Evolutionary conservation across 1,140 invertebrate species (phyloP).

Genomic region (Drosophila ercepeae): DNA sequence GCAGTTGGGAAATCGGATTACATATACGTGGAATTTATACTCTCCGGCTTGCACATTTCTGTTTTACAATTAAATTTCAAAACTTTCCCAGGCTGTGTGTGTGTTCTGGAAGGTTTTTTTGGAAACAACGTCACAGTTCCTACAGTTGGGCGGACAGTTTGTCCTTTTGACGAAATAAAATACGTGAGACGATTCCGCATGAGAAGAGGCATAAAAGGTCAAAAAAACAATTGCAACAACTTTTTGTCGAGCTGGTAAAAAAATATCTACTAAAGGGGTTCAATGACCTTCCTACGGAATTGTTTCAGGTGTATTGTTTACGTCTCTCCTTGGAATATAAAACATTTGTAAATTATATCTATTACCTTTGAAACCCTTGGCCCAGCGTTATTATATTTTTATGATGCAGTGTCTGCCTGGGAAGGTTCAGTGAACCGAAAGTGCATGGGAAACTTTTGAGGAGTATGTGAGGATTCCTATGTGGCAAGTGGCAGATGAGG

Average conservation of each 20-base stretch:
- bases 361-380: not conserved
- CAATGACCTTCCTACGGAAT: slow-evolving; percentile 15
- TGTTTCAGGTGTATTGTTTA: too few relatives aligned
- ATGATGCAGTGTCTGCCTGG: slow-evolving; percentile 1
- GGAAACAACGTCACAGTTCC: slow-evolving; percentile 42
- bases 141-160: slow-evolving; percentile 31
- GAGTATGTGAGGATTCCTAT: not conserved
- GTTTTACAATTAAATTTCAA: slow-evolving; percentile 72
- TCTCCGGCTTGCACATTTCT: slow-evolving; percentile 45
- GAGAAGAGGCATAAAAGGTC: slow-evolving; percentile 15
- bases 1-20: slow-evolving; percentile 40
- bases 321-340: too few relatives aligned
- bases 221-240: slow-evolving; percentile 19
- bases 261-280: slow-evolving; percentile 1
- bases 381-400: not conserved
- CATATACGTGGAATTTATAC: slow-evolving; percentile 46
- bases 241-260: not conserved
- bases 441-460: slow-evolving; percentile 12
- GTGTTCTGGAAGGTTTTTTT: slow-evolving; percentile 26
- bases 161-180: slow-evolving; percentile 52
- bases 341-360: not conserved
- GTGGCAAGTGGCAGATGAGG: slow-evolving; percentile 7
- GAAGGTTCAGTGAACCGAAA: slow-evolving; percentile 47
- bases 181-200: slow-evolving; percentile 69
- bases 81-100: slow-evolving; percentile 32